Conservation (phyloP, 2,113 vertebrate genomes). For the Lophotis ruficrista region DNA sequence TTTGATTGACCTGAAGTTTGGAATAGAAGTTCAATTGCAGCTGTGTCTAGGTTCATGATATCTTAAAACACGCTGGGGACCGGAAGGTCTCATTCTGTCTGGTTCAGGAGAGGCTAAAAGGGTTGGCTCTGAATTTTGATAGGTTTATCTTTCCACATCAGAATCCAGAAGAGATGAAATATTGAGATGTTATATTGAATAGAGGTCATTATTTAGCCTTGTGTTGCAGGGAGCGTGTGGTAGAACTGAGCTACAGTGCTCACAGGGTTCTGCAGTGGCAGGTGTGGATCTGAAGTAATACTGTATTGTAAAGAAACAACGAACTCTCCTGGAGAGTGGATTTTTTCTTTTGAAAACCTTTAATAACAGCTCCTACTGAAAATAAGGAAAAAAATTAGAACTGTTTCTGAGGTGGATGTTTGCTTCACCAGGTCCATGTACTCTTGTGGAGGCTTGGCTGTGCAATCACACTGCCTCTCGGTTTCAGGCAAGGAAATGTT, state of each 20-base stretch:
- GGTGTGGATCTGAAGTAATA: neutral
- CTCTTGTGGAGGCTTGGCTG: neutral
- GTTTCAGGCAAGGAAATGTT: neutral
- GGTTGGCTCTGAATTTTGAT: neutral
- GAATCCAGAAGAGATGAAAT: neutral
- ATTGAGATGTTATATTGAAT: fast-evolving
- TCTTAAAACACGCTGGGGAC: constrained; percentile 22
- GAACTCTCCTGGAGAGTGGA: neutral
- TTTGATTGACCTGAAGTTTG: neutral
- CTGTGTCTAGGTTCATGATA: neutral
- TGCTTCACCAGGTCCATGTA: neutral
- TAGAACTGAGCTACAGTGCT: neutral
- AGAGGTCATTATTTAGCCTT: neutral
- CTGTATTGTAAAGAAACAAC: neutral
- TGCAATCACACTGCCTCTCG: fast-evolving
- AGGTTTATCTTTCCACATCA: neutral
- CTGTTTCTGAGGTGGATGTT: neutral
- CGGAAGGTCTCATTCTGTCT: constrained; percentile 32
- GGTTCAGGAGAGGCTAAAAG: constrained; percentile 12
- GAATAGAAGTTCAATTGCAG: neutral
- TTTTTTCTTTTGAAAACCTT: neutral
- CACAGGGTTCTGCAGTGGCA: neutral
- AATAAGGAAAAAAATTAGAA: neutral
- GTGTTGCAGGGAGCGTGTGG: neutral
- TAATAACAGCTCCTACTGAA: neutral